Evolutionary conservation across 2,113 vertebrate genomes (phyloP), one percentile per base, ranked within the genome.

Genomic region (Oceanodroma tethys): DNA sequence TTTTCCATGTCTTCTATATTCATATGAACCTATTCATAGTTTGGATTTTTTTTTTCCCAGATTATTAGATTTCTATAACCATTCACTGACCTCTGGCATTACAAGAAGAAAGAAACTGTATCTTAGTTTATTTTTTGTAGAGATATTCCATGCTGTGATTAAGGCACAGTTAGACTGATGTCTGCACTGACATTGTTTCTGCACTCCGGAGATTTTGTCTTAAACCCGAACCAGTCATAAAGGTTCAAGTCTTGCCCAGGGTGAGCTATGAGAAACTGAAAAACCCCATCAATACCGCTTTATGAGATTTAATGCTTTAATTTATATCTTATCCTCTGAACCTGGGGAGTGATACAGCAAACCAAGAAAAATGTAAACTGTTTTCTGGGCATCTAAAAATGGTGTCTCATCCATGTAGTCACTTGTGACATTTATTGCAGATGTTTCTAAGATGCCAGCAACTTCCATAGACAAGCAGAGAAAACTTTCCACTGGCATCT

Each of bases 401-500:
- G 87, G 84, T 56, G 67, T 45, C 23, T 65, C 23, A 13, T 34
- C 32, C 16, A 2, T 27, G 53, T 67, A 79, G 65, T 36, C 40
- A 38, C 74, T 66, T 73, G 38, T 88, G 88, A 58, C 90, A 90
- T 91, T 23, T 42, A n/a, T 62, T 96, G 79, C 74, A 88, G 71
- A 48, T 45, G 58, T 76, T 92, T n/a, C 71, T 48, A 86, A 70
- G 67, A 67, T 74, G 70, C 90, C 85, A 96, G 63, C 78, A 90
- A 62, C 71, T 90, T 94, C 90, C 88, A 65, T 5, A 73, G 85
- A 59, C 0, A 1, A 92, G 58, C 13, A 5, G 63, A 47, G 62
- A 59, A 88, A 88, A 71, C 11, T 88, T 97, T 95, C 96, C 96
- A 67, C 60, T 96, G 89, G 68, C 89, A 71, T 71, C 81, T 74